Percentiles rank a stretch among this genome's conserved stretches.
Evolutionary conservation across 2,888 invertebrate genomes (phyloP).

Genomic region (Malachius bipustulatus): DNA sequence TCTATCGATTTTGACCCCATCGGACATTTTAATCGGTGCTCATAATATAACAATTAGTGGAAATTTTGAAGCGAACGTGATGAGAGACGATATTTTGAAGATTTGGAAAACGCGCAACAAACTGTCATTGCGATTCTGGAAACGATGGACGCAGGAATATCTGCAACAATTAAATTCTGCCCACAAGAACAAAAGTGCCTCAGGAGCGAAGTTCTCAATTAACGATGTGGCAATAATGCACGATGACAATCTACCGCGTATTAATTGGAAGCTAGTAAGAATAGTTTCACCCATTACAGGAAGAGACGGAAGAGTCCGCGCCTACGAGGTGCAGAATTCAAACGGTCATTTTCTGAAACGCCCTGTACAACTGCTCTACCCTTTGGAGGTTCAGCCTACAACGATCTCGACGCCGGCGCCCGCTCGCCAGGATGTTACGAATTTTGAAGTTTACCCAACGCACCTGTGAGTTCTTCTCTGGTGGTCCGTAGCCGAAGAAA

Average conservation of each 20-base stretch:
- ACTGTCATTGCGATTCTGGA: conserved; percentile 5
- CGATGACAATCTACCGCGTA: neutral
- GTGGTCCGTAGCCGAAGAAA: too few relatives aligned
- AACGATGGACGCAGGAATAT: conserved; percentile 6
- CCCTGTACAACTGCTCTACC: conserved; percentile 11
- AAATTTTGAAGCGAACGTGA: conserved; percentile 4
- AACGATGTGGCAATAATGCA: conserved; percentile 1
- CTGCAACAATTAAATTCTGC: conserved; percentile 7
- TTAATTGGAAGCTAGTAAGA: neutral
- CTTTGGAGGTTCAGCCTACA: too few relatives aligned
- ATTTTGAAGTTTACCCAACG: too few relatives aligned
- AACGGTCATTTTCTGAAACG: conserved; percentile 10
- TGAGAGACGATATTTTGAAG: conserved; percentile 4
- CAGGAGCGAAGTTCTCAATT: neutral
- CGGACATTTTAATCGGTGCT: conserved; percentile 6
- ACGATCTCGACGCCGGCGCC: too few relatives aligned
- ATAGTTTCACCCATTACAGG: neutral
- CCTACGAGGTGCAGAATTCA: conserved; percentile 10
- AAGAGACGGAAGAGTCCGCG: conserved; percentile 4
- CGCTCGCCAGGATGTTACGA: too few relatives aligned
- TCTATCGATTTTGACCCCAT: conserved; percentile 3
- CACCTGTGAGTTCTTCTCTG: too few relatives aligned
- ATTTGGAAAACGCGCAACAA: conserved; percentile 2
- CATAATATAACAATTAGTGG: neutral
- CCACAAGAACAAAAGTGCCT: neutral